Conservation (phyloP, 2,797 vertebrate species). For the Crocidura indochinensis region DNA sequence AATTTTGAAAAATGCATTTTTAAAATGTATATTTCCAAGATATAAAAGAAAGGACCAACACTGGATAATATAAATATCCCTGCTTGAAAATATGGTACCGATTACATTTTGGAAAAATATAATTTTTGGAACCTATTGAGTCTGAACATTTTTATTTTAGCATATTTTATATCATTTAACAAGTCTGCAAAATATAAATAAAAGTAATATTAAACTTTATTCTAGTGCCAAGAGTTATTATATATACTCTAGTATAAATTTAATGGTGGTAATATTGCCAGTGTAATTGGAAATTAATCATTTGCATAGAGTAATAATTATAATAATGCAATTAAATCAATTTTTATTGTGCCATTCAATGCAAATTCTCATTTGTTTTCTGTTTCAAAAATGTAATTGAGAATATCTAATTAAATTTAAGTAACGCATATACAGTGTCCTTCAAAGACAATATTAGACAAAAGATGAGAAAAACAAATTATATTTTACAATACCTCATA, state of each 20-base stretch:
- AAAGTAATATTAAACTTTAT: conserved; percentile 30
- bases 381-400: conserved; percentile 8
- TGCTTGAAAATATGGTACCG: not conserved
- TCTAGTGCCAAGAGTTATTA: conserved; percentile 14
- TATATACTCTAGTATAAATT: conserved; percentile 9
- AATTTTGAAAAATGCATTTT: not conserved
- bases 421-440: not conserved
- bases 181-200: conserved; percentile 25
- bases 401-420: not conserved
- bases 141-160: no score
- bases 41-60: not conserved
- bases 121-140: conserved; percentile 41
- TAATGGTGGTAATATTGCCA: conserved; percentile 4
- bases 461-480: not conserved
- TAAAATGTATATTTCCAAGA: not conserved
- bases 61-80: not conserved
- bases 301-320: conserved; percentile 19
- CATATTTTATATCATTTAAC: conserved; percentile 15
- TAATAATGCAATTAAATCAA: not conserved
- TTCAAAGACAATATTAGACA: not conserved
- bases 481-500: conserved; percentile 24
- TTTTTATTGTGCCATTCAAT: conserved; percentile 14
- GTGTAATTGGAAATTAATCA: not conserved
- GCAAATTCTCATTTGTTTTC: conserved; percentile 9
- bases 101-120: not conserved